phyloP scores from a whole-genome alignment of 2,113 vertebrate species.

The Papio anubis region DNA sequence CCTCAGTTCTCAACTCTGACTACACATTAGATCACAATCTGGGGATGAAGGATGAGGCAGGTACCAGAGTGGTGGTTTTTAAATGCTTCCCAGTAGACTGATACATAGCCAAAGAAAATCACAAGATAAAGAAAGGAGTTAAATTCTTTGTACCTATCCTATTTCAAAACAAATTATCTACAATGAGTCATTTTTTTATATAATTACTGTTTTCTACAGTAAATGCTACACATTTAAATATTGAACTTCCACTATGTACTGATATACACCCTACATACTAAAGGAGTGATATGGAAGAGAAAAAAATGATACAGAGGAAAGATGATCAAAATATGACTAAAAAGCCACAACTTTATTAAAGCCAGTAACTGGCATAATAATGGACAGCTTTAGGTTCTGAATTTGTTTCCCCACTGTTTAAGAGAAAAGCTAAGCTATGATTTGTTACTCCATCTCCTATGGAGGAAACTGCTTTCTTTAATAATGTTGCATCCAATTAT shows the following conservation, averaged over 20 bases:
- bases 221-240: neutral
- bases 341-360: slow-evolving; percentile 18
- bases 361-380: neutral
- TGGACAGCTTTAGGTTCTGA: slow-evolving; percentile 42
- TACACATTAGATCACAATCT: neutral
- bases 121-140: neutral
- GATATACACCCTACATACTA: neutral
- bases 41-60: too few relatives aligned
- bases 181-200: neutral
- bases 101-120: neutral
- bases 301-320: neutral
- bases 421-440: neutral
- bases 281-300: neutral
- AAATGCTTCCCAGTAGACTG: neutral
- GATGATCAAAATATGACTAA: neutral
- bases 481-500: slow-evolving; percentile 27
- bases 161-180: neutral
- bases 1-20: neutral
- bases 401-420: slow-evolving; percentile 5
- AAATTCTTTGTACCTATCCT: neutral
- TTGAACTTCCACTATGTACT: neutral
- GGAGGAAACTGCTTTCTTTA: slow-evolving; percentile 22
- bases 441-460: neutral
- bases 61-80: neutral
- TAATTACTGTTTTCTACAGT: neutral